These are phyloP conservation scores for Aselliscus stoliczkanus DNA, from an alignment of 2,797 vertebrate species.

Conservation along the genomic window DNA sequence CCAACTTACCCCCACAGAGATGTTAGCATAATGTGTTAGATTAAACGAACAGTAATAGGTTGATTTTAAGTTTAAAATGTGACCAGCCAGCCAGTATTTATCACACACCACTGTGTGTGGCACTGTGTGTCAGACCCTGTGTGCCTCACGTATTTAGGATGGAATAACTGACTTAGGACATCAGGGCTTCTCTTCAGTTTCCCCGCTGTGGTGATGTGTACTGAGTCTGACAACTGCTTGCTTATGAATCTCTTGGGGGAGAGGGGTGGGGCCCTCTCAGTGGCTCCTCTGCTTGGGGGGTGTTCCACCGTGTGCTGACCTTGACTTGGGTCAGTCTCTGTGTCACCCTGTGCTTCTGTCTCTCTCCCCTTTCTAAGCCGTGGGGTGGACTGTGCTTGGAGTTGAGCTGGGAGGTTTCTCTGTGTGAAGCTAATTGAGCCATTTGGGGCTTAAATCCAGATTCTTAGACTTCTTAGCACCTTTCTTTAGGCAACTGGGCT, in stretches of 20 bases:
- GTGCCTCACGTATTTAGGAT: neutral
- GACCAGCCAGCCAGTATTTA: neutral
- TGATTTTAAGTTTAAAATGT: neutral
- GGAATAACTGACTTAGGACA: neutral
- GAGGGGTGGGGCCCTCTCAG: neutral
- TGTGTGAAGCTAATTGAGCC: neutral
- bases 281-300: neutral
- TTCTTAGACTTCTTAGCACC: neutral
- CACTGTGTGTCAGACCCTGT: fast-evolving
- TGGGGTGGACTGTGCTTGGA: too few relatives aligned
- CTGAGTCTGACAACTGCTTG: neutral
- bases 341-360: neutral
- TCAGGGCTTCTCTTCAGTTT: neutral
- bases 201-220: neutral
- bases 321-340: neutral
- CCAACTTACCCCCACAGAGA: neutral
- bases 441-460: neutral
- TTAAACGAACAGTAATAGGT: neutral
- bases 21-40: neutral
- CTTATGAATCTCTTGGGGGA: neutral
- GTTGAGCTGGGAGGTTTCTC: neutral
- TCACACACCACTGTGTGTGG: fast-evolving
- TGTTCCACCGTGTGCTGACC: neutral
- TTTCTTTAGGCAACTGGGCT: neutral
- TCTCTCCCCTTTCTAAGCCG: neutral